These are phyloP conservation scores for Calameuta pallipes DNA, from an alignment of 2,888 invertebrate species.

Conservation along the genomic window DNA sequence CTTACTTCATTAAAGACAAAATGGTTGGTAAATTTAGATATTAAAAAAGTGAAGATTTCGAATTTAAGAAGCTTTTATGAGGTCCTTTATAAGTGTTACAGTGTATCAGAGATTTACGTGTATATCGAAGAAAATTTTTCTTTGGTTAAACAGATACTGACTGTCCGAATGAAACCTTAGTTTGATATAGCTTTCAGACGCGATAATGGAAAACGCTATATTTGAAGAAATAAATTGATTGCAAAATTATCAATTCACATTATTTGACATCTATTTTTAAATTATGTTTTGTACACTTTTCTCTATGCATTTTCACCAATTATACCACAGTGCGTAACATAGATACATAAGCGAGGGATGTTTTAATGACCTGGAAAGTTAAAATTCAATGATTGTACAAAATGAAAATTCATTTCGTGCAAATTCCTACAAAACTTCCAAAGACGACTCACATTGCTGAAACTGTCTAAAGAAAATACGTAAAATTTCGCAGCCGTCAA, in stretches of 20 bases:
- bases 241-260: neutral
- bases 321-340: slow-evolving; percentile 26
- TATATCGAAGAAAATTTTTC: neutral
- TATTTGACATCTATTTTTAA: neutral
- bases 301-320: neutral
- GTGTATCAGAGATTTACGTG: too few species aligned
- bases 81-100: neutral
- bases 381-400: neutral
- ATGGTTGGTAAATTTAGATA: neutral
- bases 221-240: neutral
- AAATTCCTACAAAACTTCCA: neutral
- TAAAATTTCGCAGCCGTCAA: slow-evolving; percentile 71
- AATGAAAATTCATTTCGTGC: neutral
- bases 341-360: slow-evolving; percentile 26
- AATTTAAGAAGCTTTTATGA: neutral
- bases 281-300: neutral
- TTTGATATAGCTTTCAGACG: neutral
- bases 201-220: neutral
- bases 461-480: slow-evolving; percentile 67
- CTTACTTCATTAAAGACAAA: neutral
- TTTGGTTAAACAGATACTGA: neutral
- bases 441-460: slow-evolving; percentile 66
- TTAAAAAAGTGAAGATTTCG: neutral
- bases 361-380: slow-evolving; percentile 34
- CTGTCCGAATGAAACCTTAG: neutral